phyloP scores from a whole-genome alignment of 2,888 invertebrate species.

The Trisateles emortualis region DNA sequence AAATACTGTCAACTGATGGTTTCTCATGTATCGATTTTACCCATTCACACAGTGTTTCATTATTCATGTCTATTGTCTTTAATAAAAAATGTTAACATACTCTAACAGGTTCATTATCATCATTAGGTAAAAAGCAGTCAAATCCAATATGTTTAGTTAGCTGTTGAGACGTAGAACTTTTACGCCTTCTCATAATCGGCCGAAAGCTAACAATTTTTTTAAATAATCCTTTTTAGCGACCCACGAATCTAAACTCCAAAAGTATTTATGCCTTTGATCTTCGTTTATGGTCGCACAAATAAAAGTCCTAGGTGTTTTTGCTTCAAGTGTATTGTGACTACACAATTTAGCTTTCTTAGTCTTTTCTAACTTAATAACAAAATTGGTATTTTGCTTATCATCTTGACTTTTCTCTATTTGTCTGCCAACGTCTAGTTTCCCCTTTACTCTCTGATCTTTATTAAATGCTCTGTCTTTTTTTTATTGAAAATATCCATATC shows the following conservation, averaged over 20 bases:
- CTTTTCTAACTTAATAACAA: neutral
- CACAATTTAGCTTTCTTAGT: neutral
- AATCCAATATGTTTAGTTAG: slow-evolving; percentile 2
- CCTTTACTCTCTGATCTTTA: neutral
- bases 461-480: neutral
- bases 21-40: too few relatives aligned
- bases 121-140: slow-evolving; percentile 4
- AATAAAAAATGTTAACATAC: slow-evolving; percentile 3
- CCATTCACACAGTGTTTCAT: neutral
- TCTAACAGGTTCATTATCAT: slow-evolving; percentile 4
- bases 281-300: neutral
- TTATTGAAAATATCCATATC: neutral
- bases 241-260: too few relatives aligned
- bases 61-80: slow-evolving; percentile 1
- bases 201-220: too few relatives aligned
- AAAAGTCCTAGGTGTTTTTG: neutral
- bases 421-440: neutral
- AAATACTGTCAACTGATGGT: too few relatives aligned
- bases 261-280: neutral
- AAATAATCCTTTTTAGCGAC: too few relatives aligned
- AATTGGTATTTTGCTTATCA: neutral
- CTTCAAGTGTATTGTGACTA: neutral
- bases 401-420: neutral
- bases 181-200: too few relatives aligned
- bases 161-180: neutral